Conservation (phyloP, 2,797 vertebrate species). For the Streptopelia turtur region DNA sequence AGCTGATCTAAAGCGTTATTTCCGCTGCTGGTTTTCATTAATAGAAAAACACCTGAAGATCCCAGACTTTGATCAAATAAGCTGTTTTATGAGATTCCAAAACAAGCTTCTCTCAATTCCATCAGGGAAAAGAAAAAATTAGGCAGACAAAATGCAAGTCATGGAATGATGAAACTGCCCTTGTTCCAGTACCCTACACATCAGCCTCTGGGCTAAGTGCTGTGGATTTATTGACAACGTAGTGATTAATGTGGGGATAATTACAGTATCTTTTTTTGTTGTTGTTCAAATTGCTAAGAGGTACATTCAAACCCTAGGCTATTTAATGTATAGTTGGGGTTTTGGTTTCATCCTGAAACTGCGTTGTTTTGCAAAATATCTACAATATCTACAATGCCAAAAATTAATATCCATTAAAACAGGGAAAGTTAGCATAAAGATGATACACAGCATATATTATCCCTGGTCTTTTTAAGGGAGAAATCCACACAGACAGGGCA, state of each 20-base stretch:
- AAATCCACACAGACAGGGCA: neutral
- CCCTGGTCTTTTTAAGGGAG: neutral
- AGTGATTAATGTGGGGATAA: neutral
- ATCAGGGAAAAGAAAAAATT: neutral
- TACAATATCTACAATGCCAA: neutral
- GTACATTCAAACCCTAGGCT: neutral
- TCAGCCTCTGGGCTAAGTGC: neutral
- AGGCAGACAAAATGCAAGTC: slow-evolving; percentile 9
- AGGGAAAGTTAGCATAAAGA: neutral
- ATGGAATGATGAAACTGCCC: neutral
- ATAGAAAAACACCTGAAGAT: slow-evolving; percentile 20
- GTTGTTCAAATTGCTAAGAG: neutral
- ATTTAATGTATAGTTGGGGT: neutral
- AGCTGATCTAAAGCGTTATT: neutral
- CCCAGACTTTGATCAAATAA: slow-evolving; percentile 11
- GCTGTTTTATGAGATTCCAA: slow-evolving; percentile 12
- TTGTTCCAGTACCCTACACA: neutral
- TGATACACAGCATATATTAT: neutral
- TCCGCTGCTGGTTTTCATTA: slow-evolving; percentile 28
- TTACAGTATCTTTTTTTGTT: neutral
- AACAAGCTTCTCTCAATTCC: neutral
- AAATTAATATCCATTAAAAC: neutral
- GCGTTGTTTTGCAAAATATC: neutral
- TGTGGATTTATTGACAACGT: neutral
- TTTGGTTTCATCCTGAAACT: neutral